Conservation (phyloP, 2,888 invertebrate species). For the Girardia tigrina region DNA sequence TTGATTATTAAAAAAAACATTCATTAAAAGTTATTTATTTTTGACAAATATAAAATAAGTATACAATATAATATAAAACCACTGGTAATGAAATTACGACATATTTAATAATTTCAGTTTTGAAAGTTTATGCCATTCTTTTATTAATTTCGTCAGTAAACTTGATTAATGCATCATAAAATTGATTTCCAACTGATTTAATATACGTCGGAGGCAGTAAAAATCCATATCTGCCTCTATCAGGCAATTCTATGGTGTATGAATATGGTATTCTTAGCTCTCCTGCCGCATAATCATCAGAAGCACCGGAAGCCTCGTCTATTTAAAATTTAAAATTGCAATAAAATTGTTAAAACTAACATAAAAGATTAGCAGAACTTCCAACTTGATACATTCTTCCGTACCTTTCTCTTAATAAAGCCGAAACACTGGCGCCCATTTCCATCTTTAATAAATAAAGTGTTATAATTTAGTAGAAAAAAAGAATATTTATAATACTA, state of each 20-base stretch:
- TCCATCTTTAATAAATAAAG: too few species aligned
- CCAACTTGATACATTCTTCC: conserved; percentile 26
- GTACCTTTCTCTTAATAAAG: not conserved
- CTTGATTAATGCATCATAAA: conserved; percentile 17
- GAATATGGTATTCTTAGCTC: conserved; percentile 26
- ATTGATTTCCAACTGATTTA: not conserved
- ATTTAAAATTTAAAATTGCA: too few species aligned
- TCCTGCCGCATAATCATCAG: conserved; percentile 35
- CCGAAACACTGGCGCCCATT: not conserved
- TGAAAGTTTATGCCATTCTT: too few species aligned
- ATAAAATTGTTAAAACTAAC: conserved; percentile 21
- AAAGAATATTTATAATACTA: too few species aligned
- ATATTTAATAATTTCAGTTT: not conserved
- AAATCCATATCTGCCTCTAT: conserved; percentile 35
- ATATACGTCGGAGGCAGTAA: conserved; percentile 35
- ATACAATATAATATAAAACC: too few species aligned
- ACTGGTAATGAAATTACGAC: not conserved
- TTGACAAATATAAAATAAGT: too few species aligned
- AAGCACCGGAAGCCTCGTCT: conserved; percentile 35
- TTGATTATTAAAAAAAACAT: too few species aligned
- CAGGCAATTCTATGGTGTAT: conserved; percentile 36
- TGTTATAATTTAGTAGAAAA: too few species aligned
- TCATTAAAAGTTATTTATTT: too few species aligned
- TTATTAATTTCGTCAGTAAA: not conserved
- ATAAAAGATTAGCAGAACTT: conserved; percentile 34